Conservation (phyloP, 2,797 vertebrate species). For the Chelon auratus region DNA sequence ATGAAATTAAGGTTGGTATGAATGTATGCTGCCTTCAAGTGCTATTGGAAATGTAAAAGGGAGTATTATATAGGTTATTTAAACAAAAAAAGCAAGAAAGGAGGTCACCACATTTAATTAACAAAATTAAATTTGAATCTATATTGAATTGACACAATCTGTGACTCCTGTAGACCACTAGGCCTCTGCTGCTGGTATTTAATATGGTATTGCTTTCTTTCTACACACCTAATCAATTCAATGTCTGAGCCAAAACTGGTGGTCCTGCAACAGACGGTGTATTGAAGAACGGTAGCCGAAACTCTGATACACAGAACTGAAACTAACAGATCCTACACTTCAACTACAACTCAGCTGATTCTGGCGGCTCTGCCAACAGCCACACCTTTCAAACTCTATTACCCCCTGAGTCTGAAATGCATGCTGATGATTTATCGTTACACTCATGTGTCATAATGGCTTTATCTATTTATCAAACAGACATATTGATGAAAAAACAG, state of each 20-base stretch:
- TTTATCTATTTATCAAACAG: not conserved
- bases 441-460: too few relatives aligned
- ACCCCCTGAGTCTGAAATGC: not conserved
- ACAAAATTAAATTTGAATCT: not conserved
- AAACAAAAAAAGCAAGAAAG: not conserved
- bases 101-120: not conserved
- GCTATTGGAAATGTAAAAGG: not conserved
- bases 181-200: not conserved
- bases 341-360: not conserved
- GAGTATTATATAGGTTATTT: too few relatives aligned
- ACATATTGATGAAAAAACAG: not conserved
- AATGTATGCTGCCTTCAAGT: not conserved
- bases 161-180: not conserved
- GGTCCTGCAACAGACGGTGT: not conserved
- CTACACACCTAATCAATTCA: too few relatives aligned
- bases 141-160: not conserved
- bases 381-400: not conserved
- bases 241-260: not conserved
- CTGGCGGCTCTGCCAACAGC: not conserved
- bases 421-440: too few relatives aligned
- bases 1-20: too few relatives aligned
- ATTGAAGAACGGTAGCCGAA: not conserved
- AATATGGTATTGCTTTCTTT: not conserved
- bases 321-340: not conserved
- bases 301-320: too few relatives aligned